Conservation (phyloP, 2,888 invertebrate genomes). For the Athripsodes cinereus region DNA sequence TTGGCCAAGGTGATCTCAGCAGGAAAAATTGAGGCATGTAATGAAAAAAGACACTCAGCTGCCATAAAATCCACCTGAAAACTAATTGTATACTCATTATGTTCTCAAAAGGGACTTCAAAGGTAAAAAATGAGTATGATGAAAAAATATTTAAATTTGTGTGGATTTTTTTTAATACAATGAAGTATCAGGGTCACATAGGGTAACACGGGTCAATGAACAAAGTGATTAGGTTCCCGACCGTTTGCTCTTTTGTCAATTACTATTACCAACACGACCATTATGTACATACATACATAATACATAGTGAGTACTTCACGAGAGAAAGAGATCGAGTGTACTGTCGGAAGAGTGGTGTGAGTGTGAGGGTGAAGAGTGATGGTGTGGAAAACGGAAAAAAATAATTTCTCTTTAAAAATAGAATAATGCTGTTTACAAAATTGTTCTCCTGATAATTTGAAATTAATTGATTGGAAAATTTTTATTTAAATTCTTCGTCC, state of each 20-base stretch:
- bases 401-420: not conserved
- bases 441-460: not conserved
- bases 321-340: not conserved
- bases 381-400: not conserved
- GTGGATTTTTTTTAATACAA: no score
- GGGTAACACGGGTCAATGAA: conserved; percentile 12
- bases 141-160: no score
- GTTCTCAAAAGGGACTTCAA: no score
- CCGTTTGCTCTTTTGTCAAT: conserved; percentile 20
- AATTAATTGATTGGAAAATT: no score
- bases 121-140: no score
- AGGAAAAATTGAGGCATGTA: no score
- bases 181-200: not conserved
- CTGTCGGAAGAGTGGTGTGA: not conserved
- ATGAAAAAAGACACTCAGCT: no score
- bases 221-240: conserved; percentile 16
- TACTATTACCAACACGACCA: conserved; percentile 4
- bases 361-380: not conserved
- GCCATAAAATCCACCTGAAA: no score
- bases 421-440: not conserved
- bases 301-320: not conserved
- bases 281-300: no score
- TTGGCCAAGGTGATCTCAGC: no score
- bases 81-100: no score
- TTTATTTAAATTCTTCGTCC: no score